Base-by-base conservation (phyloP, 2,888 invertebrate species). In the Spisula subtruncata region DNA sequence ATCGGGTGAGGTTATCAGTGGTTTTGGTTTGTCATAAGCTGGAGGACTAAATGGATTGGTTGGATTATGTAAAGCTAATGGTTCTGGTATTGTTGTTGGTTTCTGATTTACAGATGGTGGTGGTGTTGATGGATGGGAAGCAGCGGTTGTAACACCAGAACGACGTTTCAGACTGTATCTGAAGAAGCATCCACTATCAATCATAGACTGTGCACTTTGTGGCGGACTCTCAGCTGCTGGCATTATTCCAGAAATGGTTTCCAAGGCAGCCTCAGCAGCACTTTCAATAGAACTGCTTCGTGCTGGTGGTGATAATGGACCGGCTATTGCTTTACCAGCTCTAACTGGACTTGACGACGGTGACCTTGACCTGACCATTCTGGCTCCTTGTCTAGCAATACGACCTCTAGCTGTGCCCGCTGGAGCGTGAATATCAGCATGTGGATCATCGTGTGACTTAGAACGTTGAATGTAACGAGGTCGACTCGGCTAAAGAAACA, bases 391-490 rank as follows among this genome's bases (percentile, higher is more conserved):
- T 54, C 96, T 94, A n/a, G 95, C 95, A 81, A 96, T 96, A 14
- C 96, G 93, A 20, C 95, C 95, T 46, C 95, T 87, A 6, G 94
- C 95, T 10, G 96, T 95, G 14, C 96, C 96, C 29, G 95, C 93
- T 35, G 94, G 93, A n/a, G 95, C 95, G 83, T 93, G 92, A 75
- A 93, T 92, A 84, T 94, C 95, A 81, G 94, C 93, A 85, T 95
- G 93, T 32, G 95, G 95, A 82, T 96, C 96, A 88, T 96, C 96
- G 89, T 96, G 96, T 12, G 96, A 96, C 93, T 95, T 95, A n/a
- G 96, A 96, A 88, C 96, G 93, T 88, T 95, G 95, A 86, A 96
- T 94, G 91, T 96, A 96, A 75, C 96, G 93, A 81, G 95, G 92
- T 91, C 94, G 92, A 87, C 95, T 94, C 79, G 94, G 93, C 94